Evolutionary conservation across 1,140 invertebrate genomes (phyloP), one percentile per base, ranked within the genome.

Genomic region (Drosophila sproati): DNA sequence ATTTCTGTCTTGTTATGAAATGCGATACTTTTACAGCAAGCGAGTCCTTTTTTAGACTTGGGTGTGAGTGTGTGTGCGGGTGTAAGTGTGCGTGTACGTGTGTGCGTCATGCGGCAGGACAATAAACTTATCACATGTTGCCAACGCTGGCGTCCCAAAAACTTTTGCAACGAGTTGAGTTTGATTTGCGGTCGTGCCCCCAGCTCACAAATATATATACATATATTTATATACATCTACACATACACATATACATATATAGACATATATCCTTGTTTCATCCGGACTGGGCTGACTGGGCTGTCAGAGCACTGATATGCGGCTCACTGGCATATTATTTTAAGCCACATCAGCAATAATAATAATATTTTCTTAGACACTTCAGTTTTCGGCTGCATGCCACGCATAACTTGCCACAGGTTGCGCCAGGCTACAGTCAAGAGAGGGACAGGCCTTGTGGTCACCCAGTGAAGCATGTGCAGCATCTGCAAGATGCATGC

Each of bases 91-190:
- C 4, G 43, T 45, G 52, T 39, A 63, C 31, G 60, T 57, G 39
- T 28, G 41, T 60, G 57, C 66, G 78, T 51, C 85, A 90, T 81
- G 57, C 78, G 85, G 86, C 78, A 90, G 78, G 78, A 89, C 85
- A 89, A 89, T 90, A 89, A 89, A 90, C 85, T 89, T 89, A 89
- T 89, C 85, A 89, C 85, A 89, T 89, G 81, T 89, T 85, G 76
- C 72, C 73, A 60, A 78, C 51, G 52, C 66, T 74, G 59, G 62
- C 12, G 77, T 60, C 62, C 82, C 68, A 73, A 82, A 83, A 89
- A 89, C 80, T 90, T 89, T 88, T 71, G 72, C 80, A 81, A 73
- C 71, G 68, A 81, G 71, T 89, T 89, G 68, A 81, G 71, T 89
- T 89, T 81, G 85, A 89, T 89, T 89, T 89, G 86, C 86, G 85